phyloP scores from a whole-genome alignment of 2,797 vertebrate genomes.

The Erithacus rubecula region DNA sequence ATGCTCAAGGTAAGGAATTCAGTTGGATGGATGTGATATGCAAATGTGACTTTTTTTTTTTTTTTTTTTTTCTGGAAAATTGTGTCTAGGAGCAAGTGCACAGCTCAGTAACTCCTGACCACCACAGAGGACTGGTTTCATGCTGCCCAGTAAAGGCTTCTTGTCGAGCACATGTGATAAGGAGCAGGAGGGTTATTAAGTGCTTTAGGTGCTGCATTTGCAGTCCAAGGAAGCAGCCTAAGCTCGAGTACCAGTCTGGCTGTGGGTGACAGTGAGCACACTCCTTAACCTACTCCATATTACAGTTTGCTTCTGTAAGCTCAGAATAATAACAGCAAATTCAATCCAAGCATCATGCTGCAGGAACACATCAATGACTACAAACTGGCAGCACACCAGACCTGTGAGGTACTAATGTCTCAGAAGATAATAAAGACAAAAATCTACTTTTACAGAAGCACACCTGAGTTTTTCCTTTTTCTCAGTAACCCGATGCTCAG shows the following conservation, averaged over 20 bases:
- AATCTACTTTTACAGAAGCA: background rate
- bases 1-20: constrained; percentile 74
- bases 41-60: background rate
- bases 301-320: background rate
- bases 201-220: background rate
- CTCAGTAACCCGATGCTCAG: background rate
- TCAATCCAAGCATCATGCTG: background rate
- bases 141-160: background rate
- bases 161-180: background rate
- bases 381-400: background rate
- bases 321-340: background rate
- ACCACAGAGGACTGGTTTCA: background rate
- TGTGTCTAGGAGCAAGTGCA: background rate
- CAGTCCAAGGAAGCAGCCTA: background rate
- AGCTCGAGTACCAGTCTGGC: background rate
- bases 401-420: background rate
- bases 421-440: background rate
- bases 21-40: background rate
- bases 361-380: background rate
- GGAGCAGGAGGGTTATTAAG: background rate
- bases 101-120: background rate
- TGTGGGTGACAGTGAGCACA: background rate
- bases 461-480: background rate
- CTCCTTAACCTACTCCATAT: background rate
- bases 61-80: background rate